Base-by-base conservation (phyloP, 2,113 vertebrate genomes). In the Monarcha castaneiventris region DNA sequence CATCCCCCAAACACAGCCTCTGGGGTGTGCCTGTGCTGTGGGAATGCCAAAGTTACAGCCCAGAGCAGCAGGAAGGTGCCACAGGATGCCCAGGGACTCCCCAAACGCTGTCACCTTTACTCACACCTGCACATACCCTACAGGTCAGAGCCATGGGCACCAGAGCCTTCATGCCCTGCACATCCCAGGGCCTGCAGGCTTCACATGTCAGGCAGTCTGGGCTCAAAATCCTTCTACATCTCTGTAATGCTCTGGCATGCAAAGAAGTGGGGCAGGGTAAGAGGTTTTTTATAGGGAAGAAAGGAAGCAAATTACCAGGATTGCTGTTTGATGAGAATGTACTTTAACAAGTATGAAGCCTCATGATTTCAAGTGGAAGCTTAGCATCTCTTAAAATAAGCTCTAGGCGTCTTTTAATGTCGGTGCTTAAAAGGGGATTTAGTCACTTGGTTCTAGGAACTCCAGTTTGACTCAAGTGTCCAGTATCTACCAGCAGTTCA, bases 331-430 rank as follows among this genome's bases (percentile, higher is more conserved):
- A 86, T 26, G 43, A 0, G 1, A 74, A 59, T 54, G 58, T 84
- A 32, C 59, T 96, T 87, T 59, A 90, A 86, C 63, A 77, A 83
- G 63, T 22, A 59, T 13, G 61, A 51, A 75, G 68, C 75, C 71
- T 87, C 72, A 51, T 15, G 67, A 46, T 89, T 80, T 88, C 82
- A 84, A 96, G 88, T 88, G 72, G 78, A 85, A 96, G 93, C 93
- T 95, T 96, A 95, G 64, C 85, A 90, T 96, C 93, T 91, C 96
- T 93, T 90, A 95, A 96, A 96, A 96, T 95, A 96, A 96, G 87
- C 75, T 71, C 48, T 16, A 90, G 84, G 63, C 12, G 0, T 55
- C 67, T 94, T 94, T 86, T 88, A 37, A 44, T 64, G 84, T 74
- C 43, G 16, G 92, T 93, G 76, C 56, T 88, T 92, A 92, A 96